Evolutionary conservation across 2,888 invertebrate genomes (phyloP).

Genomic region (Thysanoteuthis rhombus): DNA sequence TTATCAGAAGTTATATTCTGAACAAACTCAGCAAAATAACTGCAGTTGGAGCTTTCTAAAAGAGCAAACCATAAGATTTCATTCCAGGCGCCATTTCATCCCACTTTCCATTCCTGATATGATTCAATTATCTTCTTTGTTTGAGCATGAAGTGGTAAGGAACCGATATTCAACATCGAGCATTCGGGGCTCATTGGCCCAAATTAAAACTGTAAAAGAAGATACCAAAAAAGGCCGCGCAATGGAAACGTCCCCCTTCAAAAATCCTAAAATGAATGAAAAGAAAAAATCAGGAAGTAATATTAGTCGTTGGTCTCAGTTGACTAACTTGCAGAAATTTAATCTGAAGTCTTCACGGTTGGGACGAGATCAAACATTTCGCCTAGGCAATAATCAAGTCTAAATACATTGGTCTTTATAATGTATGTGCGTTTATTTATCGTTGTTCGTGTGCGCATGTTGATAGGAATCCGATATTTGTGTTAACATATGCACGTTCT

Average conservation of each 20-base stretch:
- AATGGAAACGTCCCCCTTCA: neutral
- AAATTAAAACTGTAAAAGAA: neutral
- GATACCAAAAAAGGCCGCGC: neutral
- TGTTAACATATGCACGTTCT: too few species aligned
- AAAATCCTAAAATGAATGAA: neutral
- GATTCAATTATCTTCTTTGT: neutral
- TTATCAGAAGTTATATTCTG: too few species aligned
- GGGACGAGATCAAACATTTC: too few species aligned
- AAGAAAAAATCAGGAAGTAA: neutral
- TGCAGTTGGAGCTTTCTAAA: neutral
- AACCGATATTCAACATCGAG: too few species aligned
- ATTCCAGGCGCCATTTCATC: neutral
- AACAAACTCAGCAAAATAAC: too few species aligned
- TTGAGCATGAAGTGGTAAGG: neutral
- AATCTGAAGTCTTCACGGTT: conserved; percentile 12
- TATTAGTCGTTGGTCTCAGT: conserved; percentile 12
- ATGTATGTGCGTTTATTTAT: too few species aligned
- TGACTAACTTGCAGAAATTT: neutral
- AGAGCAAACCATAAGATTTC: neutral
- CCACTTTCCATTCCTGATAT: neutral
- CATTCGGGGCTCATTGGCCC: neutral
- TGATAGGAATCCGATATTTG: too few species aligned
- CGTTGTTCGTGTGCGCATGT: too few species aligned
- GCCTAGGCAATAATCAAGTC: too few species aligned
- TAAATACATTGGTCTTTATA: too few species aligned